Evolutionary conservation across 2,797 vertebrate species (phyloP).

Genomic region (Lithobates pipiens): DNA sequence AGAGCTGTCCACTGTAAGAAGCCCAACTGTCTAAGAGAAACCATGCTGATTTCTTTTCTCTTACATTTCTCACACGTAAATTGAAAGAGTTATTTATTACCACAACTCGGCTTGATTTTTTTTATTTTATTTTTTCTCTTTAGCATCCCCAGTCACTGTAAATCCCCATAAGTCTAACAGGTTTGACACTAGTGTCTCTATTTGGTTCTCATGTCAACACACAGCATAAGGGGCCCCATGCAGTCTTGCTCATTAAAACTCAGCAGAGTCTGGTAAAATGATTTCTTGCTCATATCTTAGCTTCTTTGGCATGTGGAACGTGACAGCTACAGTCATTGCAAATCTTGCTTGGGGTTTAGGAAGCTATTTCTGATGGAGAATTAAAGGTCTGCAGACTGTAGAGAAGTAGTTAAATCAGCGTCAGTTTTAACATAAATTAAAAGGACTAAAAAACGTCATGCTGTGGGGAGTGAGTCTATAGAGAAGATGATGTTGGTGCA

Average conservation of each 20-base stretch:
- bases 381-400: slow-evolving; percentile 31
- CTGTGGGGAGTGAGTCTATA: slow-evolving; percentile 14
- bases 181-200: slow-evolving; percentile 31
- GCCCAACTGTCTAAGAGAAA: not conserved
- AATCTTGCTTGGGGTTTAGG: slow-evolving; percentile 34
- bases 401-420: slow-evolving; percentile 33
- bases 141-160: slow-evolving; percentile 21
- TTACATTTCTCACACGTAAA: slow-evolving; percentile 6
- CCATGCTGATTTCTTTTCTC: slow-evolving; percentile 25
- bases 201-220: slow-evolving; percentile 55
- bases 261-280: slow-evolving; percentile 41
- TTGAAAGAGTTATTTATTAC: slow-evolving; percentile 33
- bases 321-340: slow-evolving; percentile 49
- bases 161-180: slow-evolving; percentile 44
- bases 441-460: slow-evolving; percentile 15
- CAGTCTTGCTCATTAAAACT: slow-evolving; percentile 52
- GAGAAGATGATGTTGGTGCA: slow-evolving; percentile 13
- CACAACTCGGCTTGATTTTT: not conserved
- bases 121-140: not conserved
- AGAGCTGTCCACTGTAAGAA: not conserved
- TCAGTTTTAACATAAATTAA: slow-evolving; percentile 42
- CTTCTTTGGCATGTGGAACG: slow-evolving; percentile 55
- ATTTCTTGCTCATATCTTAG: slow-evolving; percentile 57
- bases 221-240: slow-evolving; percentile 46
- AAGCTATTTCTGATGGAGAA: slow-evolving; percentile 23